A percentile compares a stretch with the other conserved stretches of the same genome.
phyloP scores from a whole-genome alignment of 2,888 invertebrate species.

The Caenorhabditis parvicauda region DNA sequence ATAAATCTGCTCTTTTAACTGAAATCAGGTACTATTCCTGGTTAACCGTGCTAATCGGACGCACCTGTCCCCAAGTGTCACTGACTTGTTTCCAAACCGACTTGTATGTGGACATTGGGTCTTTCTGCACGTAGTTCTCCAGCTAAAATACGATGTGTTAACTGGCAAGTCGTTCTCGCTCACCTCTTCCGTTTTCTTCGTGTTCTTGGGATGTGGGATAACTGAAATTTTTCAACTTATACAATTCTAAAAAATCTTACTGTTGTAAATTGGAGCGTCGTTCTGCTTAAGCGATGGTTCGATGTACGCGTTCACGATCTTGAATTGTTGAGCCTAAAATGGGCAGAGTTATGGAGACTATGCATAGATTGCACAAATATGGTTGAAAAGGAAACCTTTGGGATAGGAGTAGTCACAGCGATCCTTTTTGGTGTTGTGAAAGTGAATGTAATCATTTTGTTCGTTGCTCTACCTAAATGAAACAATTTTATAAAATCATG shows the following conservation, averaged over 20 bases:
- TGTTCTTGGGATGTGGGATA: constrained; percentile 19
- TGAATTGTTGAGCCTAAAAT: too few species aligned
- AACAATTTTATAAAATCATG: neutral
- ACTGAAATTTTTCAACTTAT: constrained; percentile 2
- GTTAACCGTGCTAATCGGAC: too few species aligned
- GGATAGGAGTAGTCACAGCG: neutral
- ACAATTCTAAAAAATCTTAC: constrained; percentile 4
- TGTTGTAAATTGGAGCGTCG: constrained; percentile 7
- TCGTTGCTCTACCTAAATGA: constrained; percentile 16
- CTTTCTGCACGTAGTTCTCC: constrained; percentile 19
- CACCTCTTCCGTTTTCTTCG: neutral
- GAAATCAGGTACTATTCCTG: too few species aligned
- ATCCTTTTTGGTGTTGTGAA: constrained; percentile 20
- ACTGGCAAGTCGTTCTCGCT: too few species aligned
- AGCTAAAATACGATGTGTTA: neutral
- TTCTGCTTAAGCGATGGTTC: constrained; percentile 14
- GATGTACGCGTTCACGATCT: too few species aligned
- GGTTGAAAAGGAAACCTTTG: too few species aligned
- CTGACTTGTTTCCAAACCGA: constrained; percentile 22
- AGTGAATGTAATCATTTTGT: constrained; percentile 27
- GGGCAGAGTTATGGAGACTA: too few species aligned
- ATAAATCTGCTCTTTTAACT: constrained; percentile 8
- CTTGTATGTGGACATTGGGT: constrained; percentile 18
- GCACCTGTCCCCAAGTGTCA: constrained; percentile 18
- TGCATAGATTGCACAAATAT: too few species aligned